These are phyloP conservation scores for Muschampia staudingeri DNA, from an alignment of 2,888 invertebrate genomes.

Conservation along the genomic window DNA sequence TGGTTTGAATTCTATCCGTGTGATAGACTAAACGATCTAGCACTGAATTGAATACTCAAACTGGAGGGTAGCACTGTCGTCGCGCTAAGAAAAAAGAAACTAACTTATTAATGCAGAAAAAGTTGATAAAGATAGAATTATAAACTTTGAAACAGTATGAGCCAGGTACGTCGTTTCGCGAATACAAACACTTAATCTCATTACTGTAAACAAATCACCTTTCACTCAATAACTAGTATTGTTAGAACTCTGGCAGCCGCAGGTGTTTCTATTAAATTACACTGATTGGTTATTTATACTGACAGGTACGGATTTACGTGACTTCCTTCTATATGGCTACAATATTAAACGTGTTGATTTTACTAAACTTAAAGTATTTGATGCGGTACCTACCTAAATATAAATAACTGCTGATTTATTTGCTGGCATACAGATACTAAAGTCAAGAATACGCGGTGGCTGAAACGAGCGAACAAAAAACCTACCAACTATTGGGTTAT, in stretches of 20 bases:
- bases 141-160: no score
- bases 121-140: no score
- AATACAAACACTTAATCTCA: conserved; percentile 26
- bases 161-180: not conserved
- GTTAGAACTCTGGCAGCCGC: conserved; percentile 39
- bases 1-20: no score
- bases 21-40: no score
- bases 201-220: conserved; percentile 41
- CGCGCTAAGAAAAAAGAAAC: no score
- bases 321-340: conserved; percentile 31
- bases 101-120: no score
- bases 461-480: no score
- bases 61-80: no score
- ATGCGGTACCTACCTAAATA: not conserved
- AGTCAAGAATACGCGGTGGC: no score
- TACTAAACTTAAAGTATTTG: not conserved
- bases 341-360: conserved; percentile 36
- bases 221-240: conserved; percentile 52
- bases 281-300: conserved; percentile 52
- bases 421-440: no score
- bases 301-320: conserved; percentile 34
- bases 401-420: not conserved
- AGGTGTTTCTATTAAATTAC: conserved; percentile 47
- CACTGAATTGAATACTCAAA: no score
- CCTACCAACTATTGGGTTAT: no score